These are phyloP conservation scores for Meles meles DNA, from an alignment of 2,113 vertebrate species.

Conservation along the genomic window DNA sequence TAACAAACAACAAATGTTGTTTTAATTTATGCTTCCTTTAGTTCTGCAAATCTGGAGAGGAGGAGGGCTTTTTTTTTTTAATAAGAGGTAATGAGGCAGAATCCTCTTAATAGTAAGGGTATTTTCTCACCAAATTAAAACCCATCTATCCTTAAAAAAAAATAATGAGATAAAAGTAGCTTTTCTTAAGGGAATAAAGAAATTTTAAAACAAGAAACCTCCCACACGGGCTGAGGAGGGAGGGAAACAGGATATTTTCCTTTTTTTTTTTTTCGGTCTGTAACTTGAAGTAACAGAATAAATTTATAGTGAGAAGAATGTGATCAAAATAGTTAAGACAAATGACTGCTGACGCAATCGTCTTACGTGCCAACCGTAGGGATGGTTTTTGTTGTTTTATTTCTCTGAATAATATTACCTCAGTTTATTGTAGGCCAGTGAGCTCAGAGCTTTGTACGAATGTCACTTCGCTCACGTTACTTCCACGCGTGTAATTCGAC, in stretches of 20 bases:
- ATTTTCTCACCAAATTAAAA: constrained; percentile 83
- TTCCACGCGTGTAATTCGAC: background rate
- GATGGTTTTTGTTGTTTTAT: background rate
- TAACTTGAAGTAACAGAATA: constrained; percentile 63
- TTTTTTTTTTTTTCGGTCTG: background rate
- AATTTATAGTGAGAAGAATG: constrained; percentile 48
- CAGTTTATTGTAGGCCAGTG: constrained; percentile 13
- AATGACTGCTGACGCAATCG: background rate
- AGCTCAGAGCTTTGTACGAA: background rate
- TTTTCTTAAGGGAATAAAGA: constrained; percentile 78
- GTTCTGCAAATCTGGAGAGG: constrained; percentile 65
- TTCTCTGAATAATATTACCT: background rate
- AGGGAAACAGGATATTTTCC: background rate
- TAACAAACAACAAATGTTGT: constrained; percentile 71
- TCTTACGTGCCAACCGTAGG: background rate
- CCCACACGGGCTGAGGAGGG: constrained; percentile 66
- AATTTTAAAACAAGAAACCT: constrained; percentile 71
- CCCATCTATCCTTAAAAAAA: constrained; percentile 60
- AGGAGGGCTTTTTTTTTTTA: background rate
- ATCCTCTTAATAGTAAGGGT: constrained; percentile 75
- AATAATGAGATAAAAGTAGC: constrained; percentile 72
- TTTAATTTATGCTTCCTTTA: constrained; percentile 80
- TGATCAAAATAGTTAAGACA: constrained; percentile 53
- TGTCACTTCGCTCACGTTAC: background rate
- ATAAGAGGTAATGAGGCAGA: constrained; percentile 81